Evolutionary conservation across 1,140 invertebrate species (phyloP), one percentile per base, ranked within the genome.

Genomic region (Anastatus disparis): DNA sequence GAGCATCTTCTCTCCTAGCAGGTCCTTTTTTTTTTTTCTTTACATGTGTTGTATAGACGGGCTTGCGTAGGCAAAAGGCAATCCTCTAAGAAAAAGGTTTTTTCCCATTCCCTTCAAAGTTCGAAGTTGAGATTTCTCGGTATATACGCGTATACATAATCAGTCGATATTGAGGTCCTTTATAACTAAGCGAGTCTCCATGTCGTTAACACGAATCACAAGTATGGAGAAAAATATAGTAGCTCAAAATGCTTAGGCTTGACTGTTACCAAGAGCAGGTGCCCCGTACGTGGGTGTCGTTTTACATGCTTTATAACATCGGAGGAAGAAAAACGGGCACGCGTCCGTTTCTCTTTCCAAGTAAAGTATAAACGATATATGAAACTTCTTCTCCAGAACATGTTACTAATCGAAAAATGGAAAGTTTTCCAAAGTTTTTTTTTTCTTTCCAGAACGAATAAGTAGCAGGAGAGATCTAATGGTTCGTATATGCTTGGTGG

Each of bases 201-300:
- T 38, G 26, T 13, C 24, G 24, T 26, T 27, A 24, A 15, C 24
- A 27, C 1, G 24, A 52, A 27, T 26, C 26, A 52, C 48, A 24
- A 15, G 48, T 24, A 48, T 35, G 31, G 6, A 24, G 48, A n/a
- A 44, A 17, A 15, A 13, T n/a, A n/a, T n/a, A n/a, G n/a, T n/a
- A n/a, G n/a, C n/a, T n/a, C n/a, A n/a, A n/a, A n/a, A n/a, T n/a
- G n/a, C n/a, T n/a, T n/a, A n/a, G n/a, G n/a, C n/a, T n/a, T n/a
- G n/a, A n/a, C n/a, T n/a, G 31, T 17, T 8, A 24, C 48, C 13
- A 26, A 29, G 44, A 42, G 70, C 63, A 59, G 62, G 63, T 65
- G 63, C 46, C 53, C 1, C 66, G 35, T 27, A 52, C 42, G 62
- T 65, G 69, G 64, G 64, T 62, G 55, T 72, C 64, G 40, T 22